These are phyloP conservation scores for Phoenicopterus ruber DNA, from an alignment of 2,113 vertebrate genomes.

Conservation along the genomic window DNA sequence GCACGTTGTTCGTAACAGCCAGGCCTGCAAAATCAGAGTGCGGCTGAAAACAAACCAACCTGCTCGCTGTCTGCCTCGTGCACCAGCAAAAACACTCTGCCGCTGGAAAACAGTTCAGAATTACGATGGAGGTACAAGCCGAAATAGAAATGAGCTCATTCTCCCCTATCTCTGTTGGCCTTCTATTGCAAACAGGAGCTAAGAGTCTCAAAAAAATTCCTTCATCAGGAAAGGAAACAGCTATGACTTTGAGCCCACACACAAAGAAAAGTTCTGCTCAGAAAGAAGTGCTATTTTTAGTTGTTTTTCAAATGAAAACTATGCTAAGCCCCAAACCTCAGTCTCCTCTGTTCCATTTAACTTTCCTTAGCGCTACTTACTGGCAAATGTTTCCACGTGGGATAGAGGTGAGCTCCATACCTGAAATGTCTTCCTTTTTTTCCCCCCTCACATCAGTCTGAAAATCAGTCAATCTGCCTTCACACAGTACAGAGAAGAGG, in stretches of 20 bases:
- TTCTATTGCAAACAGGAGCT: slow-evolving; percentile 6
- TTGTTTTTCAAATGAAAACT: slow-evolving; percentile 11
- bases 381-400: background rate
- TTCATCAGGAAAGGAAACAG: background rate
- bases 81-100: background rate
- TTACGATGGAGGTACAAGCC: background rate
- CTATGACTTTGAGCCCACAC: background rate
- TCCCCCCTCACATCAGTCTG: background rate
- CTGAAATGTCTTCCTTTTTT: background rate
- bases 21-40: background rate
- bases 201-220: background rate
- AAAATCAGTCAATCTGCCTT: background rate
- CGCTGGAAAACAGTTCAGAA: background rate
- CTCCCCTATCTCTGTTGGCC: background rate
- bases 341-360: background rate
- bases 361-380: background rate
- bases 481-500: background rate
- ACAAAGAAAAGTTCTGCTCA: slow-evolving; percentile 1
- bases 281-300: slow-evolving; percentile 39
- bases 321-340: background rate
- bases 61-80: background rate
- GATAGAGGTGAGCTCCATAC: background rate
- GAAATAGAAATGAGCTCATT: slow-evolving; percentile 30
- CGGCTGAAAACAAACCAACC: background rate
- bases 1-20: background rate